A percentile compares a stretch with the other conserved stretches of the same genome.
phyloP scores from a whole-genome alignment of 1,140 invertebrate species.

The Drosophila melanica region DNA sequence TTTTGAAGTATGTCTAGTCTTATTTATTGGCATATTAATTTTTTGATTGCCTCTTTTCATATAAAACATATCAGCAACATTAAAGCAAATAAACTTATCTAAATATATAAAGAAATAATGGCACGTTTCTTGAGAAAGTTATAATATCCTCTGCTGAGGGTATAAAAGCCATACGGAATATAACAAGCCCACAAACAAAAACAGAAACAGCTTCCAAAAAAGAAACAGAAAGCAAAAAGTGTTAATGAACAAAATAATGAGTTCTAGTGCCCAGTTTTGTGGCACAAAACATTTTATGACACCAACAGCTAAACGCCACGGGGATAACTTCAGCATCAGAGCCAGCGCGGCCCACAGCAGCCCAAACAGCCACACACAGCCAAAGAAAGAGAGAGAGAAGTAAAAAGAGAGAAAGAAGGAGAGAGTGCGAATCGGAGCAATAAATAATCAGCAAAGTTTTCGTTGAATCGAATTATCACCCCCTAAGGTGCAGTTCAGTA shows the following conservation, averaged over 20 bases:
- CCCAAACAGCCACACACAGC: conserved; percentile 23
- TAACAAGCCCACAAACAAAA: conserved; percentile 25
- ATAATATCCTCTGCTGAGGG: conserved; percentile 14
- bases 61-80: too few relatives aligned
- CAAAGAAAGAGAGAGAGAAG: conserved; percentile 7
- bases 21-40: too few relatives aligned
- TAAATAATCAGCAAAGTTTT: conserved; percentile 82
- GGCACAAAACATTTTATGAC: conserved; percentile 80
- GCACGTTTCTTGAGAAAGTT: conserved; percentile 4
- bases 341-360: neutral
- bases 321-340: conserved; percentile 49
- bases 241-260: conserved; percentile 83
- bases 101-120: neutral
- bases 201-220: conserved; percentile 12
- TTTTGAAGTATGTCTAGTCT: too few relatives aligned
- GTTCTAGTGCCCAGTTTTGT: conserved; percentile 74
- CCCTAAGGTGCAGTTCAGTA: conserved; percentile 80
- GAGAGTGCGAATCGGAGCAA: conserved; percentile 68
- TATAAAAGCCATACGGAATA: conserved; percentile 24
- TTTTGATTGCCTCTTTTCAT: too few relatives aligned
- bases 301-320: conserved; percentile 75
- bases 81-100: too few relatives aligned
- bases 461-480: conserved; percentile 82
- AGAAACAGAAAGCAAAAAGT: conserved; percentile 57
- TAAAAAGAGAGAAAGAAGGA: conserved; percentile 12